phyloP scores from a whole-genome alignment of 2,797 vertebrate species.

The Melanotaenia parkinsoni region DNA sequence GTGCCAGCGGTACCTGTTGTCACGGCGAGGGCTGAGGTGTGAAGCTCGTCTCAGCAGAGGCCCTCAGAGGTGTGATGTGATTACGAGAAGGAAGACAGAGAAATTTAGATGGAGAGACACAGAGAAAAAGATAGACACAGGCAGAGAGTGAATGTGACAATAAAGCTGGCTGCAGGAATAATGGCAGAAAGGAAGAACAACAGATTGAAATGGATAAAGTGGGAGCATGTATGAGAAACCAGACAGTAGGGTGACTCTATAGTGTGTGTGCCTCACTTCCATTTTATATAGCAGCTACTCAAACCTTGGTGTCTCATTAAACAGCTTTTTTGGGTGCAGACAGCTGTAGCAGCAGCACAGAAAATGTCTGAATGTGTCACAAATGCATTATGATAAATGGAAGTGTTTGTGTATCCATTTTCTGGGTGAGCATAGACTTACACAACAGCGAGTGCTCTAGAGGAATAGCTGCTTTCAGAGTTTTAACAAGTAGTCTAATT shows the following conservation, averaged over 20 bases:
- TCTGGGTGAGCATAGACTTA: slow-evolving; percentile 55
- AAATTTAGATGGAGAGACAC: slow-evolving; percentile 74
- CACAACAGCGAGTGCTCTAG: slow-evolving; percentile 62
- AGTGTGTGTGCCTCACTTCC: slow-evolving; percentile 40
- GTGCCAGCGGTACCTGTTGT: slow-evolving; percentile 81
- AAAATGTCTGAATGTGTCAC: slow-evolving; percentile 64
- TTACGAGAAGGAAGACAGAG: slow-evolving; percentile 74
- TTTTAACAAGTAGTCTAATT: slow-evolving; percentile 84
- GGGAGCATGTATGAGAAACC: slow-evolving; percentile 61
- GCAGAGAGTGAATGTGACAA: slow-evolving; percentile 70
- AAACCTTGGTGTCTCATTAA: slow-evolving; percentile 83
- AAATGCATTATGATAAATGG: slow-evolving; percentile 70
- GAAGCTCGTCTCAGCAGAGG: slow-evolving; percentile 78
- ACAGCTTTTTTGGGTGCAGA: slow-evolving; percentile 76
- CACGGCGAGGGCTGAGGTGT: slow-evolving; percentile 77
- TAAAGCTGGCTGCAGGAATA: slow-evolving; percentile 70
- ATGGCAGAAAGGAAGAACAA: slow-evolving; percentile 68
- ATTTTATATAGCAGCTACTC: slow-evolving; percentile 73
- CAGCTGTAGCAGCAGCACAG: slow-evolving; percentile 56
- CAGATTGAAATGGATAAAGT: slow-evolving; percentile 69
- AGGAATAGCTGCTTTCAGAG: slow-evolving; percentile 63
- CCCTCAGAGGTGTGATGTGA: slow-evolving; percentile 82
- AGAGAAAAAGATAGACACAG: slow-evolving; percentile 48
- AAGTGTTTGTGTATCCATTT: slow-evolving; percentile 71
- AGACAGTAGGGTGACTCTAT: slow-evolving; percentile 52